These are phyloP conservation scores for Drosophila sproati DNA, from an alignment of 1,140 invertebrate species.

Conservation along the genomic window DNA sequence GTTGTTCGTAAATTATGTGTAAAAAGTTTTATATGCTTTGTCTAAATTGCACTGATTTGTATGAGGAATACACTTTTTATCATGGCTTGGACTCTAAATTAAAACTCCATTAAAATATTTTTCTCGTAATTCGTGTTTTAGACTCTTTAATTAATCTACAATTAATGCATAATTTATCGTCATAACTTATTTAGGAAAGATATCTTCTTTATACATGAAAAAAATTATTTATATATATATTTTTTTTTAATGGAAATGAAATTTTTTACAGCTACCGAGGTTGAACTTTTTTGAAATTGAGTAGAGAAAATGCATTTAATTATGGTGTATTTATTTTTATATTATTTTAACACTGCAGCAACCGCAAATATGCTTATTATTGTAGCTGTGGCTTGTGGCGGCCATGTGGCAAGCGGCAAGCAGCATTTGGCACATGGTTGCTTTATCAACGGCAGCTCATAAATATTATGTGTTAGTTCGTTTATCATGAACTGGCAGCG, in stretches of 20 bases:
- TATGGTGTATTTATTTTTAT: constrained; percentile 13
- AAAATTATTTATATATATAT: not conserved
- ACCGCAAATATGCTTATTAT: constrained; percentile 51
- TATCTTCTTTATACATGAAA: not conserved
- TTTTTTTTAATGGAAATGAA: no score
- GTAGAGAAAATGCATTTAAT: not conserved
- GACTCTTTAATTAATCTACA: no score
- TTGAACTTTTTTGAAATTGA: constrained; percentile 12
- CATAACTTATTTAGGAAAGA: no score
- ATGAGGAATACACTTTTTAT: no score
- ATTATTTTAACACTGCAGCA: constrained; percentile 41
- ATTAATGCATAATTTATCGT: no score
- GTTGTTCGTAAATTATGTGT: not conserved
- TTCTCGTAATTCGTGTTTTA: no score
- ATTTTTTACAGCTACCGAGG: not conserved
- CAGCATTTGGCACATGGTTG: constrained; percentile 37
- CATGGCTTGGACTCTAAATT: no score
- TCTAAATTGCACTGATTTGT: no score
- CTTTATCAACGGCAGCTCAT: constrained; percentile 52
- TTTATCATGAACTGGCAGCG: constrained; percentile 61
- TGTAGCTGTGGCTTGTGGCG: constrained; percentile 32
- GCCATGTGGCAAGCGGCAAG: constrained; percentile 39
- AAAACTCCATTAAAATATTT: no score
- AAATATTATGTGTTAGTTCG: constrained; percentile 74
- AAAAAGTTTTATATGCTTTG: constrained; percentile 44